phyloP scores from a whole-genome alignment of 2,888 invertebrate species.

The Acleris emargana region DNA sequence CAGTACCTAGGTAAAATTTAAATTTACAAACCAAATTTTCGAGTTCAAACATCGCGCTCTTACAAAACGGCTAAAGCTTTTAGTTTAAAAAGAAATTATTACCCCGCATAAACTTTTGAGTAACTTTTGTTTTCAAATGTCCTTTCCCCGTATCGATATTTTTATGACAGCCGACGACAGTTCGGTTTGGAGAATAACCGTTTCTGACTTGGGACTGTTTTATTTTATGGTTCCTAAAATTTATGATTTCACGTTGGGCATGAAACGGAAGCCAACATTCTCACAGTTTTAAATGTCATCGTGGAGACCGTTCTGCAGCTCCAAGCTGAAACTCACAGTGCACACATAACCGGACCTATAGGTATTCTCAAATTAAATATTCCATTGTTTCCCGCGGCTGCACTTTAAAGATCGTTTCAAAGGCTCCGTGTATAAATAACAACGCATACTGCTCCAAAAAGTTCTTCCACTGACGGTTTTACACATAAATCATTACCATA shows the following conservation, averaged over 20 bases:
- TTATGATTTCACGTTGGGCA: constrained; percentile 22
- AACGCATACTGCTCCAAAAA: constrained; percentile 67
- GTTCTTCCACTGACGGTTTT: constrained; percentile 66
- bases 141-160: constrained; percentile 54
- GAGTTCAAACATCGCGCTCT: constrained; percentile 9
- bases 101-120: constrained; percentile 61
- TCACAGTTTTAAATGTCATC: constrained; percentile 18
- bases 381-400: constrained; percentile 62
- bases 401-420: constrained; percentile 59
- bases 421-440: constrained; percentile 66
- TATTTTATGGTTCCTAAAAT: constrained; percentile 44
- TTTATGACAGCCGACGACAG: constrained; percentile 58
- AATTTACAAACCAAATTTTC: constrained; percentile 1
- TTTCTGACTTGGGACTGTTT: constrained; percentile 50
- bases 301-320: constrained; percentile 6
- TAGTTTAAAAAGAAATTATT: constrained; percentile 55
- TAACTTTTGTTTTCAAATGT: constrained; percentile 63
- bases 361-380: constrained; percentile 54
- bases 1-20: background rate
- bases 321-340: background rate
- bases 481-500: constrained; percentile 83
- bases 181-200: constrained; percentile 58
- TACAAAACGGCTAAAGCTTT: constrained; percentile 20
- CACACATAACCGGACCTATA: constrained; percentile 15
- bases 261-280: constrained; percentile 28